Evolutionary conservation across 2,888 invertebrate species (phyloP).

Genomic region (Zygaena filipendulae): DNA sequence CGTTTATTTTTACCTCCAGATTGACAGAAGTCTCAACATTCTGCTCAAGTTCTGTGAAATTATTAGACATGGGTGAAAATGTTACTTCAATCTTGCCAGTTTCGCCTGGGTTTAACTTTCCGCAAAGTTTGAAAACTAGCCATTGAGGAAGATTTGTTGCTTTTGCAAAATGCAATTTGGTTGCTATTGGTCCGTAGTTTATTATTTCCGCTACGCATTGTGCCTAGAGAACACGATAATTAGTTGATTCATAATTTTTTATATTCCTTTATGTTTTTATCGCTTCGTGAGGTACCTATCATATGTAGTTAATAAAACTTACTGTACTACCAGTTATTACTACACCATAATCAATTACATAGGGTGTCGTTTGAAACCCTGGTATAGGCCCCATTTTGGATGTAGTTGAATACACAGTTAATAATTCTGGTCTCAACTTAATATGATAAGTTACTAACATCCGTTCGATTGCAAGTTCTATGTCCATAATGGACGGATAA

Average conservation of each 20-base stretch:
- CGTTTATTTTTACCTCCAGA: conserved; percentile 47
- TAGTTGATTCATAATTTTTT: too few species aligned
- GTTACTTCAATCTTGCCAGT: conserved; percentile 53
- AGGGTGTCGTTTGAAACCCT: conserved; percentile 56
- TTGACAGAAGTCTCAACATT: conserved; percentile 45
- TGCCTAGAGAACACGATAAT: conserved; percentile 32
- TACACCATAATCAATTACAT: conserved; percentile 67
- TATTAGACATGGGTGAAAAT: conserved; percentile 55
- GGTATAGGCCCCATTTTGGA: conserved; percentile 49
- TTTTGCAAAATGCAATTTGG: conserved; percentile 50
- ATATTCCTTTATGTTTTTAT: too few species aligned
- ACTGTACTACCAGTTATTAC: conserved; percentile 59
- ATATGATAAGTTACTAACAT: conserved; percentile 55
- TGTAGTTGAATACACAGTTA: conserved; percentile 29
- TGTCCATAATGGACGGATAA: conserved; percentile 66
- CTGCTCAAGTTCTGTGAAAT: conserved; percentile 51
- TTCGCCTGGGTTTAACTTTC: conserved; percentile 56
- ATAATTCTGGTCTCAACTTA: conserved; percentile 38
- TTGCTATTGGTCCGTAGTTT: conserved; percentile 66
- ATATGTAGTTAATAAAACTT: too few species aligned
- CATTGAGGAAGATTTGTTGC: conserved; percentile 34
- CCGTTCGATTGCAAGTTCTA: conserved; percentile 71
- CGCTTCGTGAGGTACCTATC: too few species aligned
- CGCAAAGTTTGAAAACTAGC: conserved; percentile 42
- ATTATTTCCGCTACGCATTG: conserved; percentile 51